A percentile compares a stretch with the other conserved stretches of the same genome.
phyloP scores from a whole-genome alignment of 2,888 invertebrate species.

The Steinernema hermaphroditum region DNA sequence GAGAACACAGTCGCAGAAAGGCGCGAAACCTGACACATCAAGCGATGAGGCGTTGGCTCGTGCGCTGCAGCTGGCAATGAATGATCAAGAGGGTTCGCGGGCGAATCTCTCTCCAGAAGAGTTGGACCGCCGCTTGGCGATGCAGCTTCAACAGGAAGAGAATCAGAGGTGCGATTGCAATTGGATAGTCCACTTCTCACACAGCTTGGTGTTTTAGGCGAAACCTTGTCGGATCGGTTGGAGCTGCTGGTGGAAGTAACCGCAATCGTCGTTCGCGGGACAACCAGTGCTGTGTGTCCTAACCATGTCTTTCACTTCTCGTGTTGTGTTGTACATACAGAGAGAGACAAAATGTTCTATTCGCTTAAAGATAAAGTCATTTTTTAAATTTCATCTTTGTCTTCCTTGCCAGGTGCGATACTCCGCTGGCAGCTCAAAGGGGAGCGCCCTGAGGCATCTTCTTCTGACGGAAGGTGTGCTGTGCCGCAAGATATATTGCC shows the following conservation, averaged over 20 bases:
- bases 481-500: no score
- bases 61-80: conserved; percentile 79
- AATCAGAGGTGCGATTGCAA: background rate
- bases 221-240: background rate
- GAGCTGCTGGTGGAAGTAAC: background rate
- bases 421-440: no score
- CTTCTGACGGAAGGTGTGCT: no score
- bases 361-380: background rate
- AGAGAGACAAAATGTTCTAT: background rate
- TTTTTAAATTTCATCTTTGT: background rate
- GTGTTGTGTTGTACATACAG: background rate
- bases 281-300: background rate
- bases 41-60: conserved; percentile 86
- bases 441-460: no score
- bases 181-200: no score
- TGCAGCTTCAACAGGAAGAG: conserved; percentile 1
- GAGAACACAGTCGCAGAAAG: background rate
- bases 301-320: background rate
- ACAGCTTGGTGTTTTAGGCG: background rate
- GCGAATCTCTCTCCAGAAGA: background rate
- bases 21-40: conserved; percentile 4
- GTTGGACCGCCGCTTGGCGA: background rate
- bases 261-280: background rate
- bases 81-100: background rate
- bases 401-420: no score